Evolutionary conservation across 1,140 invertebrate genomes (phyloP), one percentile per base, ranked within the genome.

Genomic region (Littorina saxatilis): DNA sequence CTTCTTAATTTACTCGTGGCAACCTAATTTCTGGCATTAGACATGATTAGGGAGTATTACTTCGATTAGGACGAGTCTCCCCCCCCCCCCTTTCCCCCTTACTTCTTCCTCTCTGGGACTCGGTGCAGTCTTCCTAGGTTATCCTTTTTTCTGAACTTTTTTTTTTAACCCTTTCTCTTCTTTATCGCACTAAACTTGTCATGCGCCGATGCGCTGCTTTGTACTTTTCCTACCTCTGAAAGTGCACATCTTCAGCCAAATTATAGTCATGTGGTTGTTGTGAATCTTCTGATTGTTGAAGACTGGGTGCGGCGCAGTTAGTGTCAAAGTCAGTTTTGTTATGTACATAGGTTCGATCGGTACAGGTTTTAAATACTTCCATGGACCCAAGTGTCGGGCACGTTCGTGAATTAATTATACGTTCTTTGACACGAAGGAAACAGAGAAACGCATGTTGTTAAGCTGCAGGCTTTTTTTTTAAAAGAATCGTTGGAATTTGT

Each of bases 11-110:
- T 78, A 78, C 55, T 78, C 58, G 32, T 63, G 75, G 32, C 75
- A 78, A 78, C 75, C 75, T 78, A 78, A 78, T 78, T 78, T 78
- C 75, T 61, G 37, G 75, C 75, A 63, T 78, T 78, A 78, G 27
- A 39, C 55, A 55, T 78, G 75, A 78, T 78, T 78, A 78, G 50
- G 55, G 55, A 35, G 75, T 58, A 78, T 78, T 78, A 78, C 17
- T 78, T 78, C 75, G 75, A 78, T 78, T 78, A 63, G 75, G 43
- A 75, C 20, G 73, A 47, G 70, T 29, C 32, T 23, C n/a, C n/a
- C n/a, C n/a, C n/a, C n/a, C n/a, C n/a, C n/a, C n/a, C 2, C 39
- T 70, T 2, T 70, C 7, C 13, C 39, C 35, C 32, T 11, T 70
- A 9, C 35, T 27, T 37, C 39, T 70, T 2, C 35, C 39, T 37